Evolutionary conservation across 2,113 vertebrate species (phyloP), one percentile per base, ranked within the genome.

Genomic region (Heloderma charlesbogerti): DNA sequence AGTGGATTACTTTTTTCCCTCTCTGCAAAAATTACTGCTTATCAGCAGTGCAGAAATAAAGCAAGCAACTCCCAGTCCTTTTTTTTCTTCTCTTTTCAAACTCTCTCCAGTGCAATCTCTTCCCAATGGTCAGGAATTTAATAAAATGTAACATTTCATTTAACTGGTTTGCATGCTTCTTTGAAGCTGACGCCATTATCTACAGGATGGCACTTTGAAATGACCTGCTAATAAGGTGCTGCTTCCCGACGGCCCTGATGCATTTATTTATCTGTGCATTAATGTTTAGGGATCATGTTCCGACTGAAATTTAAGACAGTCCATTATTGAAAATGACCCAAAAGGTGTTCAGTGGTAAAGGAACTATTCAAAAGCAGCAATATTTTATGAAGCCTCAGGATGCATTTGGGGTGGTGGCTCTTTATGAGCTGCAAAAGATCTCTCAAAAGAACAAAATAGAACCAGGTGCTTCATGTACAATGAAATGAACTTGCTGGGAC

Each of bases 11-110:
- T 92, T 96, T 91, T 96, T 77, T 89, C 93, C 91, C 94, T 96
- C 83, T 94, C 95, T 97, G 94, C 94, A 97, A 97, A 97, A 98
- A 97, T 96, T 95, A 95, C 97, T 95, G 95, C 95, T 97, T 97
- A 97, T 96, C 96, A 97, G 96, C 92, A 20, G 93, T 90, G 94
- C 93, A 96, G 96, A 97, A 96, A 96, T 96, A 96, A 97, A 96
- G 94, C 86, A 95, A 95, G 94, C 94, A 96, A 96, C 92, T 94
- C 93, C 95, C 93, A 91, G 94, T 94, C 96, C 96, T 96, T 95
- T 85, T 16, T 29, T 8, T 43, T 20, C 34, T 6, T 12, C 34
- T 57, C 43, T 77, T 60, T 66, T 78, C 81, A 29, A 34, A 94
- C 94, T 92, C 94, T 88, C 93, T 94, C 91, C 89, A 51, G 86